A percentile compares a stretch with the other conserved stretches of the same genome.
Conservation (phyloP, 2,113 vertebrate species). For the Aix galericulata region DNA sequence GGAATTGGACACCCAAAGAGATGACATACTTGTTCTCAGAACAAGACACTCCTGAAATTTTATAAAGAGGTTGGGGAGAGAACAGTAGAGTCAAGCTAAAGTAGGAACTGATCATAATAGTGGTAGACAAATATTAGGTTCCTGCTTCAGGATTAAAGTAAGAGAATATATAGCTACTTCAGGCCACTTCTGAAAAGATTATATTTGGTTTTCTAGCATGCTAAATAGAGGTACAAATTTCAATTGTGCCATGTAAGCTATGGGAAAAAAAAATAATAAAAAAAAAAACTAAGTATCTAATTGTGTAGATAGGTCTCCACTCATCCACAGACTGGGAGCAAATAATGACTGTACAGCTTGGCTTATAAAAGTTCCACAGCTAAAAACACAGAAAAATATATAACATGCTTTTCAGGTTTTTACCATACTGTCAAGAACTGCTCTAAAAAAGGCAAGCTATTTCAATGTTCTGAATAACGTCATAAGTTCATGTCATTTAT, state of each 20-base stretch:
- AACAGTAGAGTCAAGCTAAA: neutral
- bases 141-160: neutral
- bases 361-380: neutral
- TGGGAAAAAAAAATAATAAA: too few relatives aligned
- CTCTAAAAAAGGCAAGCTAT: neutral
- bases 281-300: neutral
- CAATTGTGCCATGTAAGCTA: too few relatives aligned
- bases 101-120: neutral
- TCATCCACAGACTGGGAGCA: neutral
- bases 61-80: neutral
- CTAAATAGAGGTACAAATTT: too few relatives aligned
- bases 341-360: neutral
- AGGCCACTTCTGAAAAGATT: neutral
- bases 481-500: neutral
- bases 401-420: neutral
- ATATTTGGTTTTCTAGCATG: neutral
- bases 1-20: neutral
- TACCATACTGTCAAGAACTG: neutral
- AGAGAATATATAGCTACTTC: neutral
- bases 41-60: neutral
- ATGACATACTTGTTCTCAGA: neutral
- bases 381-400: neutral
- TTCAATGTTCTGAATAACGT: neutral
- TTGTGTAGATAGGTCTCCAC: neutral
- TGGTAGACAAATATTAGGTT: neutral